phyloP scores from a whole-genome alignment of 2,888 invertebrate species.

The Zaprionus lineosus region DNA sequence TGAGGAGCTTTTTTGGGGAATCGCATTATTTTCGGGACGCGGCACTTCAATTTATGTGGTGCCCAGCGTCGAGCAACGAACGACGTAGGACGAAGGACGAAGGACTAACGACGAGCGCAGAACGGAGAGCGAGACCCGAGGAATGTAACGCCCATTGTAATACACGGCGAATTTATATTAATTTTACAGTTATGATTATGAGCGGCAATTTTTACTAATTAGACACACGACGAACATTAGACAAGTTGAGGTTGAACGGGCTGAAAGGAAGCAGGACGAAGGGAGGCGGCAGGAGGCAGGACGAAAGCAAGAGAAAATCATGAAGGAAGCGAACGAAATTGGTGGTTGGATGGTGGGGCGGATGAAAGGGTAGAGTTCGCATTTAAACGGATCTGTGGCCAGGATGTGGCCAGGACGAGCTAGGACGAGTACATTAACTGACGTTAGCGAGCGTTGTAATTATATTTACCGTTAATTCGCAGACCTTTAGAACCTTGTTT shows the following conservation, averaged over 20 bases:
- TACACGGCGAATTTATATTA: slow-evolving; percentile 60
- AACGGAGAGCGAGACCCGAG: too few relatives aligned
- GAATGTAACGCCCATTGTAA: slow-evolving; percentile 24
- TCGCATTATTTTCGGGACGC: slow-evolving; percentile 34
- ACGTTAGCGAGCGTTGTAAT: slow-evolving; percentile 53
- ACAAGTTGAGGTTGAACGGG: slow-evolving; percentile 45
- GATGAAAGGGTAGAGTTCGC: too few relatives aligned
- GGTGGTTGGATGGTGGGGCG: too few relatives aligned
- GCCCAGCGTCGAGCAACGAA: background rate
- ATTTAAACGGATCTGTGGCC: background rate
- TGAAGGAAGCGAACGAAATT: too few relatives aligned
- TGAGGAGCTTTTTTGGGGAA: slow-evolving; percentile 8
- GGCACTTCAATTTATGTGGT: slow-evolving; percentile 1
- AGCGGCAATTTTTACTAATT: slow-evolving; percentile 65
- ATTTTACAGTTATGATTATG: slow-evolving; percentile 68
- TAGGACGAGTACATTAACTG: too few relatives aligned
- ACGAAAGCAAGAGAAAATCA: too few relatives aligned
- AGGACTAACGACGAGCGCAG: too few relatives aligned
- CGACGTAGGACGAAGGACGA: too few relatives aligned
- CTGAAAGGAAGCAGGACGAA: too few relatives aligned
- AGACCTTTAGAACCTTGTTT: slow-evolving; percentile 41
- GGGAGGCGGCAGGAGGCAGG: too few relatives aligned
- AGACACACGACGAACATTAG: slow-evolving; percentile 47
- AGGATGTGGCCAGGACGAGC: background rate
- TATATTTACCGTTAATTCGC: slow-evolving; percentile 69